These are phyloP conservation scores for Meteorus sp. DNA, from an alignment of 1,140 invertebrate genomes.

Conservation along the genomic window DNA sequence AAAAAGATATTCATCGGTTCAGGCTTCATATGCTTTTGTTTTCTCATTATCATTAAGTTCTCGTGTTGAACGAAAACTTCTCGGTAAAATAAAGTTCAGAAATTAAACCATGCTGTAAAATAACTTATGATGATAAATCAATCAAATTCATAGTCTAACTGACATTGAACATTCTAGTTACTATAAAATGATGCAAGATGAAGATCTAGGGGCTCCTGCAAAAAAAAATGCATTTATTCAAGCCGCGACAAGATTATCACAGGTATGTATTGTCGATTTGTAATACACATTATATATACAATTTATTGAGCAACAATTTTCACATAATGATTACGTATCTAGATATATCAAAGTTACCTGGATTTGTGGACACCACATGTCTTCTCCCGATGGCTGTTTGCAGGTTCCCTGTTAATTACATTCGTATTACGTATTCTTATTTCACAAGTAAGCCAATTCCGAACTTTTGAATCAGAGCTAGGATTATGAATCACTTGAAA, in stretches of 20 bases:
- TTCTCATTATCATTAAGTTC: no score
- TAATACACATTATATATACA: background rate
- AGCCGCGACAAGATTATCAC: slow-evolving; percentile 49
- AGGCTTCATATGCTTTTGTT: no score
- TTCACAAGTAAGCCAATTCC: slow-evolving; percentile 20
- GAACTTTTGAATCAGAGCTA: background rate
- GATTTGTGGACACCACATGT: slow-evolving; percentile 55
- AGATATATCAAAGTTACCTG: slow-evolving; percentile 56
- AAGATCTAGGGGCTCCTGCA: slow-evolving; percentile 51
- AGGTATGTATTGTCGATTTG: slow-evolving; percentile 40
- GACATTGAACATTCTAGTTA: slow-evolving; percentile 25
- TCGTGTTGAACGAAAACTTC: no score
- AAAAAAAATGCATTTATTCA: slow-evolving; percentile 50
- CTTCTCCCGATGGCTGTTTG: slow-evolving; percentile 48
- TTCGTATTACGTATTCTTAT: slow-evolving; percentile 52
- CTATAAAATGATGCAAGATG: slow-evolving; percentile 59
- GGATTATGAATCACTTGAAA: background rate
- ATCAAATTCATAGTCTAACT: no score
- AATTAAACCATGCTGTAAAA: no score
- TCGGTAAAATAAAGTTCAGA: no score
- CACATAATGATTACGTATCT: slow-evolving; percentile 15
- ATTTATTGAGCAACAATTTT: background rate
- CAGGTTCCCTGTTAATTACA: slow-evolving; percentile 44
- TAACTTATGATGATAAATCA: no score
- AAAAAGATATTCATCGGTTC: no score